These are phyloP conservation scores for Alectoris magna DNA, from an alignment of 2,797 vertebrate species.

Conservation along the genomic window DNA sequence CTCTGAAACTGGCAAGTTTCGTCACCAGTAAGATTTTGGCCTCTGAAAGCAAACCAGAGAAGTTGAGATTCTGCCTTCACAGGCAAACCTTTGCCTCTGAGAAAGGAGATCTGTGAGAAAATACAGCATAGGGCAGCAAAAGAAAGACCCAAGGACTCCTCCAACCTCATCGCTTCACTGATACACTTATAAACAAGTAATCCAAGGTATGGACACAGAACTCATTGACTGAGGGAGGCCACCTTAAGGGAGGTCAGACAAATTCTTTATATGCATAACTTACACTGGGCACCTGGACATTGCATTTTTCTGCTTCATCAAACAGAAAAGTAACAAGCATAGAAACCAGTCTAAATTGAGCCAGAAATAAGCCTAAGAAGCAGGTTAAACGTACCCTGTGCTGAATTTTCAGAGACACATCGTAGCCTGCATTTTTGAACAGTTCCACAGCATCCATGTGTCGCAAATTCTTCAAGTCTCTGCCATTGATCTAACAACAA, in stretches of 20 bases:
- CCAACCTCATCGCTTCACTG: neutral
- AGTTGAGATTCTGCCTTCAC: neutral
- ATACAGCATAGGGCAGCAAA: neutral
- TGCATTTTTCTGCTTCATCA: neutral
- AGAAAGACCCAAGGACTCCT: neutral
- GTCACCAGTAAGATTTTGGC: neutral
- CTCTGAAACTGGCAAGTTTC: neutral
- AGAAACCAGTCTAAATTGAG: neutral
- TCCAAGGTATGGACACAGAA: neutral
- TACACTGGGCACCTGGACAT: neutral
- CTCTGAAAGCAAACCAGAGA: neutral
- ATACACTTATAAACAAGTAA: neutral
- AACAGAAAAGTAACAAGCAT: neutral
- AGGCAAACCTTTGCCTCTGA: neutral
- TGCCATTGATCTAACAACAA: constrained; percentile 88
- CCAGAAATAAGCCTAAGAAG: neutral
- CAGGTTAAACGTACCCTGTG: constrained; percentile 84
- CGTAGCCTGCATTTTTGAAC: constrained; percentile 89
- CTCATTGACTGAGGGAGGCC: neutral
- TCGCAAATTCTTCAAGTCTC: constrained; percentile 83
- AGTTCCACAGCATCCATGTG: constrained; percentile 89
- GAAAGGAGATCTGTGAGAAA: neutral
- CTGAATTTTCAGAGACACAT: constrained; percentile 87
- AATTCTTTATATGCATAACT: neutral
- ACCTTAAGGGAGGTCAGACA: neutral